Evolutionary conservation across 2,797 vertebrate genomes (phyloP).

Genomic region (Vireo griseus): DNA sequence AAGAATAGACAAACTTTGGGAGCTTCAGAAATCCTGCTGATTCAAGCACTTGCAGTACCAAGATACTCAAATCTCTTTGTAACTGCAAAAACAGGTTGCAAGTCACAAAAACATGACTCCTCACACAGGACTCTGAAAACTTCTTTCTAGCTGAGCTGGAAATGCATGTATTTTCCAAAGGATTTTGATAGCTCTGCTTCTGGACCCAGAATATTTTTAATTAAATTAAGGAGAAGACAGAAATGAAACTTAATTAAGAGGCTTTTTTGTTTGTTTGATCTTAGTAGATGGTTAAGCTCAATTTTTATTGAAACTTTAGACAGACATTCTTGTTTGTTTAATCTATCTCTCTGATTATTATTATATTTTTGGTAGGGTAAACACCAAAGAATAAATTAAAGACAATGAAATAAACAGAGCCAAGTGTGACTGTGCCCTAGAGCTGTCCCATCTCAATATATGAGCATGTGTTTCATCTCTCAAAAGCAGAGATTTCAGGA

Average conservation of each 20-base stretch:
- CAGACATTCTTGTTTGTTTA: conserved; percentile 17
- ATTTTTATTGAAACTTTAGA: conserved; percentile 36
- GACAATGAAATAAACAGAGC: conserved; percentile 39
- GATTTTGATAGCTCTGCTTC: background rate
- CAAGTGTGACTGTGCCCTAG: conserved; percentile 31
- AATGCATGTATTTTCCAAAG: background rate
- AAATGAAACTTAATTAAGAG: conserved; percentile 33
- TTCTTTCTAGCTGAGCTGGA: background rate
- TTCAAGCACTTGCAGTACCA: background rate
- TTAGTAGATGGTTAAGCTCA: background rate
- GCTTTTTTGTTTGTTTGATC: conserved; percentile 16
- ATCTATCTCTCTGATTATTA: conserved; percentile 28
- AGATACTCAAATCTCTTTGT: background rate
- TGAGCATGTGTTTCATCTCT: background rate
- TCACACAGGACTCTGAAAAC: background rate
- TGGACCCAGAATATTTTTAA: background rate
- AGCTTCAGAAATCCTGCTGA: background rate
- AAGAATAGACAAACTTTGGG: background rate
- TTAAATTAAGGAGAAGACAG: background rate
- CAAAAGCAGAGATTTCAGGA: conserved; percentile 12
- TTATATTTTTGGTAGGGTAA: conserved; percentile 12
- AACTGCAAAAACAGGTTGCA: background rate
- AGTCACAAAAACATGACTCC: background rate
- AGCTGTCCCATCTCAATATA: conserved; percentile 5
- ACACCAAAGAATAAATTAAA: conserved; percentile 35